A percentile compares a stretch with the other conserved stretches of the same genome.
These are phyloP conservation scores for Eptesicus fuscus DNA, from an alignment of 2,113 vertebrate genomes.

Conservation along the genomic window DNA sequence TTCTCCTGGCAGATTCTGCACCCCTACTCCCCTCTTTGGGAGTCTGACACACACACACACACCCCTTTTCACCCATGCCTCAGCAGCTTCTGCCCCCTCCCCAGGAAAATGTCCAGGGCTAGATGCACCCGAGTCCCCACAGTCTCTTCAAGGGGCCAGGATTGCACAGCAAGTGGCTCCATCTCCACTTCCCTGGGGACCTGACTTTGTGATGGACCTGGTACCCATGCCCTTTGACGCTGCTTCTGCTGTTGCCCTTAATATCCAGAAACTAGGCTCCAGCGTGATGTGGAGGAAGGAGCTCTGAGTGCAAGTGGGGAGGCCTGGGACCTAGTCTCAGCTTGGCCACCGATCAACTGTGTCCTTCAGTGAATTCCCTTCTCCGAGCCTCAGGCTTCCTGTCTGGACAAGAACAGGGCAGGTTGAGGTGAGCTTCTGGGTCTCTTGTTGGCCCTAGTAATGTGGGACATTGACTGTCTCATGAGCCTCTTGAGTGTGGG, in stretches of 20 bases:
- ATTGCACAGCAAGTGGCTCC: background rate
- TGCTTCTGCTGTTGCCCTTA: background rate
- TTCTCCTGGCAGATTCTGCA: background rate
- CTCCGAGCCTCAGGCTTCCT: background rate
- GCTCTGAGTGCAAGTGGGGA: background rate
- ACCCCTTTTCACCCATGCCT: background rate
- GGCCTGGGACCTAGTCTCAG: background rate
- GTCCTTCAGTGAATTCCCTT: background rate
- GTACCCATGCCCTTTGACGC: background rate
- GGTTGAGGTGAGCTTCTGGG: background rate
- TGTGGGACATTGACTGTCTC: background rate
- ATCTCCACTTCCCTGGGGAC: background rate
- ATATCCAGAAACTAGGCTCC: background rate
- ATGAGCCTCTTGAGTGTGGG: background rate
- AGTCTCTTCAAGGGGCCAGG: background rate
- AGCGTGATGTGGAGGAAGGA: background rate
- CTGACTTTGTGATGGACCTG: background rate
- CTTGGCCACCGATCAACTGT: background rate
- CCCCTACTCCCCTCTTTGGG: background rate
- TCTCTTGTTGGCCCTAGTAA: background rate
- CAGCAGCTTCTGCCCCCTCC: background rate
- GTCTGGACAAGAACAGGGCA: background rate
- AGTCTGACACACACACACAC: background rate
- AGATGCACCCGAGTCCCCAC: background rate
- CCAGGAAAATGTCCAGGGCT: background rate